Evolutionary conservation across 2,888 invertebrate species (phyloP), one percentile per base, ranked within the genome.

Genomic region (Ectropis crepuscularia): DNA sequence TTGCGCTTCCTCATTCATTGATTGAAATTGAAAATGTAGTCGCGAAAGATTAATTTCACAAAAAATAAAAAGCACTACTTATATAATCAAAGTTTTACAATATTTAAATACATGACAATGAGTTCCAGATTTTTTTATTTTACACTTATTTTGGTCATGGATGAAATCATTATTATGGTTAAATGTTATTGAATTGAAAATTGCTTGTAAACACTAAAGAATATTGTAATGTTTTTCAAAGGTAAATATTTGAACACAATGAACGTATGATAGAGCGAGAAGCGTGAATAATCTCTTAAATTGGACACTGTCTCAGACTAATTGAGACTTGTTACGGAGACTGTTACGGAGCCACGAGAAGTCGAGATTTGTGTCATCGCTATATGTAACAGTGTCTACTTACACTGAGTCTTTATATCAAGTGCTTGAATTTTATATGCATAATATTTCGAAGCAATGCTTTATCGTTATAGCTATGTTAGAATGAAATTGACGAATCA

Each of bases 401-500:
- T 60, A 66, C 54, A 66, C 60, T 28, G 16, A 28, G 16, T 28
- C 16, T 48, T 67, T 71, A 70, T 68, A 66, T 65, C 70, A 75
- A 67, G 51, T 60, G 65, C 65, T 75, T 71, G 55, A 61, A 74
- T 73, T 70, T 71, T 66, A 63, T 67, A 72, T 69, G 65, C 73
- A 68, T 78, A 74, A 67, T 75, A 74, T 76, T 65, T 60, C 41
- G 79, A 74, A 80, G 78, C 76, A 80, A 72, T 78, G 84, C 82
- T 85, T 83, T 77, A 74, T 68, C 28, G 38, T 55, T 67, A 53
- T 77, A 77, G 76, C 80, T 80, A 79, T 80, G 48, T 77, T 79
- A 82, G 77, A 65, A 77, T 82, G 78, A 79, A 77, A 78, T 74
- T 79, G 72, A 75, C 77, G 69, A 81, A 87, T 90, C 90, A 90